Evolutionary conservation across 2,797 vertebrate species (phyloP).

Genomic region (Graptemys geographica): DNA sequence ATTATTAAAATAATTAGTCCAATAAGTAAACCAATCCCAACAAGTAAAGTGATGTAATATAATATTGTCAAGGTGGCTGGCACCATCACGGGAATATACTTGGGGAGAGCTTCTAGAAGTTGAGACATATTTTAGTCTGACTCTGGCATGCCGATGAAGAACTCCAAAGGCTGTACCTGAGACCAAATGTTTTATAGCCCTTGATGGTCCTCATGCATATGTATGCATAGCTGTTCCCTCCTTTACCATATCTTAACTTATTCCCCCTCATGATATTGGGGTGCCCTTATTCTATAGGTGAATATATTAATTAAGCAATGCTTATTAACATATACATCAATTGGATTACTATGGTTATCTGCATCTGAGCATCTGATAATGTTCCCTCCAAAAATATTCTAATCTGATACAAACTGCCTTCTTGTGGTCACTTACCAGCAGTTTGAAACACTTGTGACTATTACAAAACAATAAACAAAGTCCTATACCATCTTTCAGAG

Average conservation of each 20-base stretch:
- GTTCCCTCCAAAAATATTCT: background rate
- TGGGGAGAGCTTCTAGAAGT: background rate
- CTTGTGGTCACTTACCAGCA: background rate
- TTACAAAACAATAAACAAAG: background rate
- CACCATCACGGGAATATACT: background rate
- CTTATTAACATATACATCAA: background rate
- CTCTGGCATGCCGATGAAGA: background rate
- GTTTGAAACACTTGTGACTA: background rate
- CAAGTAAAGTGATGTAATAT: background rate
- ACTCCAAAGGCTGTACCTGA: background rate
- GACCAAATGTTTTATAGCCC: background rate
- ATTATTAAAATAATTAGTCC: background rate
- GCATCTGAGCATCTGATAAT: background rate
- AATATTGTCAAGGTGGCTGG: background rate
- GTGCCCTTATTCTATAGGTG: background rate
- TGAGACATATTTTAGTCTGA: background rate
- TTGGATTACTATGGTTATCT: background rate
- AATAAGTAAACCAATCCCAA: background rate
- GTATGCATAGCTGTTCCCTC: background rate
- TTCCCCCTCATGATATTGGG: background rate
- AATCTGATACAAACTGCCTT: background rate
- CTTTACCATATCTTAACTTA: background rate
- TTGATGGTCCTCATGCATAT: background rate
- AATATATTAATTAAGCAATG: background rate
- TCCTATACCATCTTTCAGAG: background rate